These are phyloP conservation scores for Tenthredo notha DNA, from an alignment of 2,888 invertebrate species.

Conservation along the genomic window DNA sequence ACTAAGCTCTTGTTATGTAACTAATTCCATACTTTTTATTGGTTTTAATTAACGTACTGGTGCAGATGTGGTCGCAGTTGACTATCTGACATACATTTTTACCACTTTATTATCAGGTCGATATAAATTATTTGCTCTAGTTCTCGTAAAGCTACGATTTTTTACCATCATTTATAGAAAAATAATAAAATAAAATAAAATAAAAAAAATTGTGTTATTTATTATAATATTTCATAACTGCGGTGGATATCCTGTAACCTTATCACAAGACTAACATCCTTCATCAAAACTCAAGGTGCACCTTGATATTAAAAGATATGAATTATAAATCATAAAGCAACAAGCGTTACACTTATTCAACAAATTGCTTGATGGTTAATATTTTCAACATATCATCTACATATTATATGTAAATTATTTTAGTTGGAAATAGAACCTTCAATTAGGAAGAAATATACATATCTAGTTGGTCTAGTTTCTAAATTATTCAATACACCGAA, in stretches of 20 bases:
- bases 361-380: not conserved
- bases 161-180: not conserved
- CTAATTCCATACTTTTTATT: conserved; percentile 38
- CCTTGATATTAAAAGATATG: conserved; percentile 12
- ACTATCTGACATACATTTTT: conserved; percentile 21
- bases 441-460: not conserved
- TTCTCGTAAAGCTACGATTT: not conserved
- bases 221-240: not conserved
- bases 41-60: conserved; percentile 21
- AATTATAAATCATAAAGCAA: conserved; percentile 9
- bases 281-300: not conserved
- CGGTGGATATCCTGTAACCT: not conserved
- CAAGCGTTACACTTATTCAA: conserved; percentile 15
- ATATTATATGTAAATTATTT: not conserved
- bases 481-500: not conserved
- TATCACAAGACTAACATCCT: not conserved
- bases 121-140: not conserved
- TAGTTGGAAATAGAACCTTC: not conserved
- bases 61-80: conserved; percentile 21
- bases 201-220: not conserved
- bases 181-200: too few relatives aligned
- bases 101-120: not conserved
- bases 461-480: not conserved
- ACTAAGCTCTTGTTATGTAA: conserved; percentile 18
- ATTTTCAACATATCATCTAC: not conserved